These are phyloP conservation scores for Nudaria mundana DNA, from an alignment of 2,888 invertebrate genomes.

Conservation along the genomic window DNA sequence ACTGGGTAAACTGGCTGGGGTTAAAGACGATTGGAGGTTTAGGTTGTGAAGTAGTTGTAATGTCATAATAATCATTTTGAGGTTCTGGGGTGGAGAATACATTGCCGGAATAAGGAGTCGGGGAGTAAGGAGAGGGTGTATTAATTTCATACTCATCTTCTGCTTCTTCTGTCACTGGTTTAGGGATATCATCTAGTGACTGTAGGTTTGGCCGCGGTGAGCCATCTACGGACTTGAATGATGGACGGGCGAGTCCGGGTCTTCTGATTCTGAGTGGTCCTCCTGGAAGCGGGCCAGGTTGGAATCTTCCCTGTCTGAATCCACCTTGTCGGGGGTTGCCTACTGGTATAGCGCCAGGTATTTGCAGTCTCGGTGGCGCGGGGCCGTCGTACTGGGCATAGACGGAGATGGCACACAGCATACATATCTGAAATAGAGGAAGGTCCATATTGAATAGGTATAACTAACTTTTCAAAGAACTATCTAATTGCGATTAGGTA, in stretches of 20 bases:
- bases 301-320: slow-evolving; percentile 67
- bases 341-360: slow-evolving; percentile 83
- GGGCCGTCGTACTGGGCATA: slow-evolving; percentile 79
- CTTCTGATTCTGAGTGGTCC: slow-evolving; percentile 58
- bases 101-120: slow-evolving; percentile 72
- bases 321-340: slow-evolving; percentile 61
- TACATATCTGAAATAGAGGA: slow-evolving; percentile 67
- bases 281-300: slow-evolving; percentile 47
- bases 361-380: slow-evolving; percentile 83
- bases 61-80: slow-evolving; percentile 71
- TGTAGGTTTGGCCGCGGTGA: slow-evolving; percentile 69
- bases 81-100: slow-evolving; percentile 66
- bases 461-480: too few relatives aligned
- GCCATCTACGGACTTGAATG: slow-evolving; percentile 72
- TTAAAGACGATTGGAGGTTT: slow-evolving; percentile 71
- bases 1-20: slow-evolving; percentile 64
- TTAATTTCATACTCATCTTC: slow-evolving; percentile 83
- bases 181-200: slow-evolving; percentile 76
- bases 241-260: slow-evolving; percentile 67
- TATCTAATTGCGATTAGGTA: too few relatives aligned
- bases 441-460: slow-evolving; percentile 4
- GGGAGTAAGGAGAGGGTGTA: slow-evolving; percentile 75
- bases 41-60: slow-evolving; percentile 70
- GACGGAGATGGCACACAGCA: slow-evolving; percentile 75
- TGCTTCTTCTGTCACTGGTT: slow-evolving; percentile 85